Conservation (phyloP, 2,797 vertebrate genomes). For the Chelmon rostratus region DNA sequence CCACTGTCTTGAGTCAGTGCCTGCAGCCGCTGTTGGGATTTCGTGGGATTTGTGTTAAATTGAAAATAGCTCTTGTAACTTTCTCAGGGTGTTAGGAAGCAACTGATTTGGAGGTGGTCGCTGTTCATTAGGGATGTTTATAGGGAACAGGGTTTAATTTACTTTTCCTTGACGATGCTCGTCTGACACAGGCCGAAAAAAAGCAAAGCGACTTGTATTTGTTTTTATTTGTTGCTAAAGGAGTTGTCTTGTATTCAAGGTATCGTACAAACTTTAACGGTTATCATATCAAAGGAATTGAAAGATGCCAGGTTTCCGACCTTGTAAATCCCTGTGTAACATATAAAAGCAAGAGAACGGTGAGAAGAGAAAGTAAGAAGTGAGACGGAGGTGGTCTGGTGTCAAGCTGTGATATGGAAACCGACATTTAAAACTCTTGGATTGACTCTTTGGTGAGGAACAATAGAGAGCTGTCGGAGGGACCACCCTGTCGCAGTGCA, state of each 20-base stretch:
- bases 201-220: slow-evolving; percentile 28
- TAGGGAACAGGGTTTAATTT: slow-evolving; percentile 57
- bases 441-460: slow-evolving; percentile 57
- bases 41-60: slow-evolving; percentile 60
- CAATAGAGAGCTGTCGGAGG: slow-evolving; percentile 59
- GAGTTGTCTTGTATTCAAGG: slow-evolving; percentile 15
- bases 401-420: slow-evolving; percentile 59
- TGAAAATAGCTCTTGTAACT: slow-evolving; percentile 67
- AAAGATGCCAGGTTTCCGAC: slow-evolving; percentile 24
- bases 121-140: slow-evolving; percentile 65
- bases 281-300: slow-evolving; percentile 41
- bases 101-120: slow-evolving; percentile 49
- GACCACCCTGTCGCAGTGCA: slow-evolving; percentile 70
- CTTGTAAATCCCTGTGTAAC: slow-evolving; percentile 26
- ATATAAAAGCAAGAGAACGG: slow-evolving; percentile 4
- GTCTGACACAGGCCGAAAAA: slow-evolving; percentile 27
- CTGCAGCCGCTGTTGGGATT: slow-evolving; percentile 26
- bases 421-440: slow-evolving; percentile 47
- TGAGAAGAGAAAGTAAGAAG: slow-evolving; percentile 6
- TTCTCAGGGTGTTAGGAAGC: slow-evolving; percentile 53
- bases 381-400: slow-evolving; percentile 30
- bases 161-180: slow-evolving; percentile 68
- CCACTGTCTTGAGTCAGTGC: slow-evolving; percentile 2
- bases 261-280: slow-evolving; percentile 13
- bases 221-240: slow-evolving; percentile 30